phyloP scores from a whole-genome alignment of 1,140 invertebrate species.

The Euglossa dilemma region DNA sequence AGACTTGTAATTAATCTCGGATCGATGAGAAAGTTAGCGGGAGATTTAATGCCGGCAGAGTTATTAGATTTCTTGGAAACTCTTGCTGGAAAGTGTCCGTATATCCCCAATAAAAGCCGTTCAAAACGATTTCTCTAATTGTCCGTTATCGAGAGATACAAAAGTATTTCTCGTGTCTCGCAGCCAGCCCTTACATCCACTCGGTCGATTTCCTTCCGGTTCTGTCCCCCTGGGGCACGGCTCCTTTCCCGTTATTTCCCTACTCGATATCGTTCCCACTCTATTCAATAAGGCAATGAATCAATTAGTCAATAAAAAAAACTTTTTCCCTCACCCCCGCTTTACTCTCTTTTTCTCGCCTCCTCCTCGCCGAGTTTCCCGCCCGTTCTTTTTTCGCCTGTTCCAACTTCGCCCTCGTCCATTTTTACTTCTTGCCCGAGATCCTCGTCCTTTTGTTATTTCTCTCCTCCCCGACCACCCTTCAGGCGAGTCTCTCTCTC shows the following conservation, averaged over 20 bases:
- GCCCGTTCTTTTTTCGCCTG: background rate
- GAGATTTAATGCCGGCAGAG: background rate
- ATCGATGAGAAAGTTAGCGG: constrained; percentile 1
- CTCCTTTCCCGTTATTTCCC: background rate
- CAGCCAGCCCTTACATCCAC: background rate
- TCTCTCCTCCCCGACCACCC: background rate
- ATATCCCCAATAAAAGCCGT: background rate
- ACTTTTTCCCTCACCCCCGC: background rate
- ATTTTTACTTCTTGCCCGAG: background rate
- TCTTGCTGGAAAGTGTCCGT: background rate
- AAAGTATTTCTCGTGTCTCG: background rate
- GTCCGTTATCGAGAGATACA: background rate
- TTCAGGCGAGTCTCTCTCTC: background rate
- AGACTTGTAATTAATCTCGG: constrained; percentile 25
- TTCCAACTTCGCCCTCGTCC: constrained; percentile 13
- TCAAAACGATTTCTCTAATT: background rate
- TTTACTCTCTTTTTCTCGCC: background rate
- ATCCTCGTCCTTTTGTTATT: constrained; percentile 23
- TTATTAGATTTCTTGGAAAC: background rate
- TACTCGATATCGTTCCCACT: constrained; percentile 7
- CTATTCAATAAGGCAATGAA: constrained; percentile 45
- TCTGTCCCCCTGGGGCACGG: background rate
- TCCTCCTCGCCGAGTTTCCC: background rate
- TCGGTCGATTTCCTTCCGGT: background rate
- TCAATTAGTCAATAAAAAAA: constrained; percentile 40